phyloP scores from a whole-genome alignment of 2,113 vertebrate species.

The Tetrao urogallus region DNA sequence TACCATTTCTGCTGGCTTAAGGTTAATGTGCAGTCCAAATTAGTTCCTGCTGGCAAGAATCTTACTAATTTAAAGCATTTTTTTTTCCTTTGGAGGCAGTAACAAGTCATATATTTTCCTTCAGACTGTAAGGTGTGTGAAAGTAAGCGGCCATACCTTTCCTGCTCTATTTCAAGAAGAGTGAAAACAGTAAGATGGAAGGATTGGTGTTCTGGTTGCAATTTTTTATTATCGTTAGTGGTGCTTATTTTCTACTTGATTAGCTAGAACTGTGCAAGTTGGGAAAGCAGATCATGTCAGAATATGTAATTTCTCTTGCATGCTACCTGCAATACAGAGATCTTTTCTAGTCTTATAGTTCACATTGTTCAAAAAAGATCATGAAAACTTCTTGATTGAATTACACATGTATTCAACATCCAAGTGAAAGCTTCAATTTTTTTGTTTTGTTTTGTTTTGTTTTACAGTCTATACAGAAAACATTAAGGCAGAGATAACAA shows the following conservation, averaged over 20 bases:
- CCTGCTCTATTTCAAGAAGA: not conserved
- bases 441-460: not conserved
- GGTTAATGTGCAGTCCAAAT: not conserved
- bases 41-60: not conserved
- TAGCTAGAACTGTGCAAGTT: not conserved
- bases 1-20: not conserved
- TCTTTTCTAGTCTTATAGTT: not conserved
- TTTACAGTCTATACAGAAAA: not conserved
- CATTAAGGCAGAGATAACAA: not conserved
- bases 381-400: not conserved
- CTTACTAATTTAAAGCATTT: not conserved
- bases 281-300: not conserved
- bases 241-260: not conserved
- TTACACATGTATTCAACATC: not conserved
- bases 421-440: not conserved
- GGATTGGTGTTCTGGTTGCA: not conserved
- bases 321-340: not conserved
- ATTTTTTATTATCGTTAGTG: not conserved
- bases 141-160: not conserved
- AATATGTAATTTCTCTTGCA: not conserved
- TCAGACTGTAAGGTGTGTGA: not conserved
- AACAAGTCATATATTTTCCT: not conserved
- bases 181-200: not conserved
- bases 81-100: not conserved
- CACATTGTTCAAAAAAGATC: not conserved